A percentile compares a stretch with the other conserved stretches of the same genome.
Evolutionary conservation across 2,113 vertebrate genomes (phyloP).

Genomic region (Zapornia atra): DNA sequence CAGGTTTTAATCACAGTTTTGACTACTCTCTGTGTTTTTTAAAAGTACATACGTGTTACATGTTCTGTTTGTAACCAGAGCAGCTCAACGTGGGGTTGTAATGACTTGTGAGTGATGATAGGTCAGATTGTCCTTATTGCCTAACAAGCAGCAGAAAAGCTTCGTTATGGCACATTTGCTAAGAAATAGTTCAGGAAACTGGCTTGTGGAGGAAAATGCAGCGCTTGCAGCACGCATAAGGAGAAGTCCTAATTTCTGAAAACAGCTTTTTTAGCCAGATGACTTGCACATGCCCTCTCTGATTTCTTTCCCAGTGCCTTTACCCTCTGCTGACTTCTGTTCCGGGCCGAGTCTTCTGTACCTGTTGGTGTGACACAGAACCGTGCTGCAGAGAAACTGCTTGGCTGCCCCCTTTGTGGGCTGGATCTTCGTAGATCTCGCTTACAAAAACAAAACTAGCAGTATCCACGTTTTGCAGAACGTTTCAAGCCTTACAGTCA

Average conservation of each 20-base stretch:
- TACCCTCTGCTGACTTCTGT: background rate
- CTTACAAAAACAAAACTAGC: background rate
- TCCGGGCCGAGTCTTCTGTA: background rate
- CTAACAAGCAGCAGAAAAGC: background rate
- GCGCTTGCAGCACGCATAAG: accelerated
- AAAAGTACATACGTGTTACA: accelerated
- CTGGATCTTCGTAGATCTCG: background rate
- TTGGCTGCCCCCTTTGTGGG: background rate
- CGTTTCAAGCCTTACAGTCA: background rate
- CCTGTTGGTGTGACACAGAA: background rate
- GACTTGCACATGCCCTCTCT: background rate
- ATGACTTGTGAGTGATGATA: background rate
- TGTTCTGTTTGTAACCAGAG: background rate
- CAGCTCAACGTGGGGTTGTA: background rate
- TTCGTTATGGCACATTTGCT: accelerated
- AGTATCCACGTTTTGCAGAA: background rate
- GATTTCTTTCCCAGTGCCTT: background rate
- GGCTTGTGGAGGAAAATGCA: background rate
- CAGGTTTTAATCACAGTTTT: background rate
- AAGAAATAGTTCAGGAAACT: background rate
- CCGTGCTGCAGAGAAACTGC: background rate
- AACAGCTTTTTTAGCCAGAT: background rate
- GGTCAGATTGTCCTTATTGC: accelerated
- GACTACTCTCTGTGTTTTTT: background rate
- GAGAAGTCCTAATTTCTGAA: background rate